Evolutionary conservation across 2,888 invertebrate species (phyloP).

Genomic region (Melinaea menophilus): DNA sequence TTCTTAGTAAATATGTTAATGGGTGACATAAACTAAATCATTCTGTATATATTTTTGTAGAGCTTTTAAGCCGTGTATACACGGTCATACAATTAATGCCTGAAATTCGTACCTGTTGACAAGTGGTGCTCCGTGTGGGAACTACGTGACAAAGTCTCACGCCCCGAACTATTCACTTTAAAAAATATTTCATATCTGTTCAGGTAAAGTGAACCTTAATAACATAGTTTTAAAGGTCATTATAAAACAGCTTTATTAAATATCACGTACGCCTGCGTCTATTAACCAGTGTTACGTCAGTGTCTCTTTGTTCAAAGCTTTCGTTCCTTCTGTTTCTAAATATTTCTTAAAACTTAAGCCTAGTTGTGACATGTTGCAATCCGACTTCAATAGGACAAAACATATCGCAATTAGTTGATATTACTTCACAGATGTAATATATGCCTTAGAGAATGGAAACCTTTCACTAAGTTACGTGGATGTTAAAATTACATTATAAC

Average conservation of each 20-base stretch:
- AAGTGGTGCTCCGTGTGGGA: slow-evolving; percentile 39
- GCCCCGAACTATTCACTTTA: slow-evolving; percentile 14
- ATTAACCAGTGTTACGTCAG: slow-evolving; percentile 6
- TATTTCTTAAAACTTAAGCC: background rate
- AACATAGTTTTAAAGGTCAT: background rate
- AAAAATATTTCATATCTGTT: slow-evolving; percentile 24
- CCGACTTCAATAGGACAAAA: slow-evolving; percentile 1
- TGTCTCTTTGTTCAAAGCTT: slow-evolving; percentile 7
- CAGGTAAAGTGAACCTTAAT: slow-evolving; percentile 17
- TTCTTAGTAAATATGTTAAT: too few species aligned
- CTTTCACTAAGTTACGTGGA: background rate
- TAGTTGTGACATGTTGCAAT: background rate
- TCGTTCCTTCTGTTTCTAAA: background rate
- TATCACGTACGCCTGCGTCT: background rate
- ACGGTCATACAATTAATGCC: slow-evolving; percentile 44
- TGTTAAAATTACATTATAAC: background rate
- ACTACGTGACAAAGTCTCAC: slow-evolving; percentile 31
- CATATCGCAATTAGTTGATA: background rate
- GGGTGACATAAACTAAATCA: too few species aligned
- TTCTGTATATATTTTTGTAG: too few species aligned
- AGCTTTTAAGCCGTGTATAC: slow-evolving; percentile 21
- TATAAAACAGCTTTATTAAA: background rate
- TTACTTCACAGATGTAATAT: background rate
- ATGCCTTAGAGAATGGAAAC: background rate
- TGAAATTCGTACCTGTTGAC: slow-evolving; percentile 46